phyloP scores from a whole-genome alignment of 2,797 vertebrate genomes.

The Chanos chanos region DNA sequence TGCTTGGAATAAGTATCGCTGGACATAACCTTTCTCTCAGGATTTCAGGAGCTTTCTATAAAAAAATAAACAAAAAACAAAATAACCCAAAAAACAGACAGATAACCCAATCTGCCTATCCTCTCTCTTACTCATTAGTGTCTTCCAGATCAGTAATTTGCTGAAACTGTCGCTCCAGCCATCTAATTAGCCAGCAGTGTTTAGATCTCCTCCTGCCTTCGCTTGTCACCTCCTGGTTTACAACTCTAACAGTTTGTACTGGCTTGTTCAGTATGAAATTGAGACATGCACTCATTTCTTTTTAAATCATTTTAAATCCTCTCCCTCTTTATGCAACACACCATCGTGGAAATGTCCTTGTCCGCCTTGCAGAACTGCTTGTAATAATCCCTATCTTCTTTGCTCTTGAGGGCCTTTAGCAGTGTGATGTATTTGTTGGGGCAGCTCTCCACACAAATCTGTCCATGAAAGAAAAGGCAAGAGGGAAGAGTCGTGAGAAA shows the following conservation, averaged over 20 bases:
- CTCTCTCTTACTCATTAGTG: too few species aligned
- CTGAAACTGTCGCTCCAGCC: too few species aligned
- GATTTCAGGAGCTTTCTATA: conserved; percentile 67
- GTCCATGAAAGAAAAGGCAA: conserved; percentile 38
- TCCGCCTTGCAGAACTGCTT: conserved; percentile 75
- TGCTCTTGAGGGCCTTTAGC: conserved; percentile 24
- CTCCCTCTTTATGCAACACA: conserved; percentile 17
- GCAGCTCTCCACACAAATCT: conserved; percentile 87
- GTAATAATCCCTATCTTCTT: conserved; percentile 66
- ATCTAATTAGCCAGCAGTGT: too few species aligned
- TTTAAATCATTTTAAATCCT: not conserved
- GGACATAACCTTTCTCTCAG: conserved; percentile 80
- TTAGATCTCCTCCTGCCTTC: too few species aligned
- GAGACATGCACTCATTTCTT: not conserved
- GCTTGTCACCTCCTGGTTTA: too few species aligned
- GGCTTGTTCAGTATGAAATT: not conserved
- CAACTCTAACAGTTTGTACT: too few species aligned
- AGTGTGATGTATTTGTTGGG: conserved; percentile 75
- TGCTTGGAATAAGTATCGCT: conserved; percentile 82
- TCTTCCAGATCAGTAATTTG: too few species aligned
- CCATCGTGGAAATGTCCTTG: conserved; percentile 49
- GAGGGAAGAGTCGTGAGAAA: not conserved
- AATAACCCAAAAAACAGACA: not conserved
- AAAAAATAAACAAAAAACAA: conserved; percentile 12
- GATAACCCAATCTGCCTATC: too few species aligned